phyloP scores from a whole-genome alignment of 2,113 vertebrate species.

The Apteryx owenii region DNA sequence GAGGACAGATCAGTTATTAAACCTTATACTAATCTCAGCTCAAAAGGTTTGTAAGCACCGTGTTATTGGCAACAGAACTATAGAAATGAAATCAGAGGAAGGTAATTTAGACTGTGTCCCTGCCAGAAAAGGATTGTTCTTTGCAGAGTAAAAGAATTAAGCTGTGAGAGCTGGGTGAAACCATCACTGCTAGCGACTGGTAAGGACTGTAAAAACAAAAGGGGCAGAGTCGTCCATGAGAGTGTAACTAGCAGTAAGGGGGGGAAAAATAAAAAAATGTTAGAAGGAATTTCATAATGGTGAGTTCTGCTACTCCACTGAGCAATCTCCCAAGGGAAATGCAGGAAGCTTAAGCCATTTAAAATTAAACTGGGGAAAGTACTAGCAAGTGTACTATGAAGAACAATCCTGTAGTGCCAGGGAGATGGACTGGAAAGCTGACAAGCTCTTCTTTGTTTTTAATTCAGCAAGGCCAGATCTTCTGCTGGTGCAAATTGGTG shows the following conservation, averaged over 20 bases:
- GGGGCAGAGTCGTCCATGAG: background rate
- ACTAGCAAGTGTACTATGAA: conserved; percentile 52
- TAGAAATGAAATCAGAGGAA: background rate
- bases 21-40: background rate
- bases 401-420: conserved; percentile 39
- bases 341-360: conserved; percentile 60
- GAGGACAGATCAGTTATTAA: background rate
- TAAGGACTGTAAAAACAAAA: background rate
- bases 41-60: background rate
- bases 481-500: conserved; percentile 60
- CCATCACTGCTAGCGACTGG: background rate
- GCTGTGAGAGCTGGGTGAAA: background rate
- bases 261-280: fast-evolving
- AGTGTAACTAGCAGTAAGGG: background rate
- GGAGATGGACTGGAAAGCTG: conserved; percentile 70
- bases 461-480: conserved; percentile 46
- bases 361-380: conserved; percentile 62
- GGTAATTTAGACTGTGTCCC: background rate
- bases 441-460: conserved; percentile 66
- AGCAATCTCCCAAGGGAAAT: conserved; percentile 33
- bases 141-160: conserved; percentile 25
- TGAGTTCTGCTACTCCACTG: background rate
- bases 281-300: conserved; percentile 33
- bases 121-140: background rate
- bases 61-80: background rate